phyloP scores from a whole-genome alignment of 1,140 invertebrate species.

The Doryteuthis pealeii region DNA sequence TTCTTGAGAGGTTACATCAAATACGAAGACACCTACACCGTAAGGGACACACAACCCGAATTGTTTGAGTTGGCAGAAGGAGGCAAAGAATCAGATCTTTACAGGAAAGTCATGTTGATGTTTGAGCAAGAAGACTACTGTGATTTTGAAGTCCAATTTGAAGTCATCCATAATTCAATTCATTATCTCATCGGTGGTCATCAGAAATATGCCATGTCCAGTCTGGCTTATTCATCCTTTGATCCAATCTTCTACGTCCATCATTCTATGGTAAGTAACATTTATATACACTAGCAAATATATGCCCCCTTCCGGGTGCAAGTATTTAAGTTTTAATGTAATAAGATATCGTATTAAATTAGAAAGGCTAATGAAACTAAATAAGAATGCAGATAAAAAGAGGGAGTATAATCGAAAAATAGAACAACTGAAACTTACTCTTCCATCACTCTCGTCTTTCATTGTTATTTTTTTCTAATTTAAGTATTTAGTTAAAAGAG shows the following conservation, averaged over 20 bases:
- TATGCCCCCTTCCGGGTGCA: too few relatives aligned
- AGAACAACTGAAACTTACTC: too few relatives aligned
- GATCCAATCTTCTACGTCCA: slow-evolving; percentile 18
- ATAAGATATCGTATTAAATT: too few relatives aligned
- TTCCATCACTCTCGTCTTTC: too few relatives aligned
- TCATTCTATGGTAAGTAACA: slow-evolving; percentile 24
- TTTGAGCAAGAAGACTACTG: slow-evolving; percentile 34
- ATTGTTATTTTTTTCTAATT: too few relatives aligned
- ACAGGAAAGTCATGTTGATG: slow-evolving; percentile 25
- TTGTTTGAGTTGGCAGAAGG: slow-evolving; percentile 15
- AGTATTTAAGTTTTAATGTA: too few relatives aligned
- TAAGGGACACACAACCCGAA: slow-evolving; percentile 8
- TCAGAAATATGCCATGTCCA: slow-evolving; percentile 24
- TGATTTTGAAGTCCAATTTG: slow-evolving; percentile 31
- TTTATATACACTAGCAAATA: slow-evolving; percentile 21
- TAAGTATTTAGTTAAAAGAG: too few relatives aligned
- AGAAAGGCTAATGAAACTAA: too few relatives aligned
- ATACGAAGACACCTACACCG: slow-evolving; percentile 11
- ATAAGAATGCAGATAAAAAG: too few relatives aligned
- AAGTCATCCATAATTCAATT: slow-evolving; percentile 28
- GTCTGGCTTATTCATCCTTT: slow-evolving; percentile 15
- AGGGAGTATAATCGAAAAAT: too few relatives aligned
- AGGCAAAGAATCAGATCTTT: slow-evolving; percentile 16
- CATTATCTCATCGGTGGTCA: slow-evolving; percentile 25
- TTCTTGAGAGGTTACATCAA: slow-evolving; percentile 11